Evolutionary conservation across 2,888 invertebrate species (phyloP).

Genomic region (Caenorhabditis becei): DNA sequence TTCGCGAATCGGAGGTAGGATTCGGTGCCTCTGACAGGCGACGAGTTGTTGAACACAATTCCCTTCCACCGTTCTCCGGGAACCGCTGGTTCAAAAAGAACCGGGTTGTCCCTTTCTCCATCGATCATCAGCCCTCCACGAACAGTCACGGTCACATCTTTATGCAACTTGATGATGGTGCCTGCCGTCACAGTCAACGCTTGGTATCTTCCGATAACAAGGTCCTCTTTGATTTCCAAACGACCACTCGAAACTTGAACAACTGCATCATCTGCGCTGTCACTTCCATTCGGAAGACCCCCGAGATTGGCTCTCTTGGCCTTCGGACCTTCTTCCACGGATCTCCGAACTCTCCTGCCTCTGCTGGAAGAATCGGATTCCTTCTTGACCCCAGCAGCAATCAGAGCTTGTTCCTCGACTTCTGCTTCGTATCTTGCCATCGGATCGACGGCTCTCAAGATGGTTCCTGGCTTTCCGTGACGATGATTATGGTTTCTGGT

Average conservation of each 20-base stretch:
- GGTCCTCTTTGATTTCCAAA: conserved; percentile 21
- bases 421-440: conserved; percentile 14
- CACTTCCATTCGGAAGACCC: not conserved
- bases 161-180: conserved; percentile 25
- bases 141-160: conserved; percentile 27
- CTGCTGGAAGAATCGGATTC: not conserved
- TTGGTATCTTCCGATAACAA: conserved; percentile 1
- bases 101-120: conserved; percentile 44
- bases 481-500: conserved; percentile 50
- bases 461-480: conserved; percentile 45
- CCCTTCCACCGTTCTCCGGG: conserved; percentile 51
- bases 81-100: conserved; percentile 48
- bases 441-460: conserved; percentile 45
- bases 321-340: conserved; percentile 4
- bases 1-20: conserved; percentile 45
- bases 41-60: conserved; percentile 43
- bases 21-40: not conserved
- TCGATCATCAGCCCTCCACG: conserved; percentile 41
- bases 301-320: not conserved
- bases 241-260: not conserved
- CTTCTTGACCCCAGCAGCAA: not conserved
- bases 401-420: conserved; percentile 14
- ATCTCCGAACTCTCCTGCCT: conserved; percentile 26
- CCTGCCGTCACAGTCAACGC: conserved; percentile 25
- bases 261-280: not conserved